These are phyloP conservation scores for Noctua comes DNA, from an alignment of 2,888 invertebrate species.

Conservation along the genomic window DNA sequence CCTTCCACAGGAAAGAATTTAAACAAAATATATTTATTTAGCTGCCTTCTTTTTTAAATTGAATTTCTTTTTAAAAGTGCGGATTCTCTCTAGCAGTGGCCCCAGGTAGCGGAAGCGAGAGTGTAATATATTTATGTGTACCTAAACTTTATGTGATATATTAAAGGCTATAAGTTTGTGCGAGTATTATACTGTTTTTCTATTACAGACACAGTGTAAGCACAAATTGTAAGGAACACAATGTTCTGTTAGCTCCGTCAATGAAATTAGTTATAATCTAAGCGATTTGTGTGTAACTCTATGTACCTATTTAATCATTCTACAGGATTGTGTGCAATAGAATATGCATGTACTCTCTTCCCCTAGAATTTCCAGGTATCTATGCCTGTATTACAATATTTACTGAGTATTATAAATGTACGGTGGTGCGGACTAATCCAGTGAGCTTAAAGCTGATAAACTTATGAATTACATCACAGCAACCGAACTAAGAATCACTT, in stretches of 20 bases:
- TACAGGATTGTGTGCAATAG: slow-evolving; percentile 36
- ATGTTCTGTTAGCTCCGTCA: slow-evolving; percentile 45
- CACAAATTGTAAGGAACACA: slow-evolving; percentile 60
- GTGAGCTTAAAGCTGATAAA: slow-evolving; percentile 25
- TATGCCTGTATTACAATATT: slow-evolving; percentile 38
- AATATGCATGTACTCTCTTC: slow-evolving; percentile 36
- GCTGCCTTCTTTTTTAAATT: slow-evolving; percentile 68
- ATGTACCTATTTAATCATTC: slow-evolving; percentile 51
- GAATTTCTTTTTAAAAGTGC: slow-evolving; percentile 67
- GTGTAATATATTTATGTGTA: slow-evolving; percentile 80
- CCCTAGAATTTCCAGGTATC: slow-evolving; percentile 31
- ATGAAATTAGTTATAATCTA: slow-evolving; percentile 60
- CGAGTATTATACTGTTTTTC: slow-evolving; percentile 72
- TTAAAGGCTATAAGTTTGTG: slow-evolving; percentile 83
- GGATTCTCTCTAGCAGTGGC: slow-evolving; percentile 77
- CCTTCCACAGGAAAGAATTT: slow-evolving; percentile 72
- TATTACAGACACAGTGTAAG: slow-evolving; percentile 68
- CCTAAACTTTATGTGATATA: slow-evolving; percentile 85
- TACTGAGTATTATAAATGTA: slow-evolving; percentile 42
- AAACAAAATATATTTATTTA: slow-evolving; percentile 65
- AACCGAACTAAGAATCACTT: slow-evolving; percentile 14
- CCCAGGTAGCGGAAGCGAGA: slow-evolving; percentile 76
- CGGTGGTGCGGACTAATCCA: slow-evolving; percentile 56
- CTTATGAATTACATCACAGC: slow-evolving; percentile 29
- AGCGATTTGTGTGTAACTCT: slow-evolving; percentile 61